These are phyloP conservation scores for Diachasmimorpha longicaudata DNA, from an alignment of 1,140 invertebrate species.

Conservation along the genomic window DNA sequence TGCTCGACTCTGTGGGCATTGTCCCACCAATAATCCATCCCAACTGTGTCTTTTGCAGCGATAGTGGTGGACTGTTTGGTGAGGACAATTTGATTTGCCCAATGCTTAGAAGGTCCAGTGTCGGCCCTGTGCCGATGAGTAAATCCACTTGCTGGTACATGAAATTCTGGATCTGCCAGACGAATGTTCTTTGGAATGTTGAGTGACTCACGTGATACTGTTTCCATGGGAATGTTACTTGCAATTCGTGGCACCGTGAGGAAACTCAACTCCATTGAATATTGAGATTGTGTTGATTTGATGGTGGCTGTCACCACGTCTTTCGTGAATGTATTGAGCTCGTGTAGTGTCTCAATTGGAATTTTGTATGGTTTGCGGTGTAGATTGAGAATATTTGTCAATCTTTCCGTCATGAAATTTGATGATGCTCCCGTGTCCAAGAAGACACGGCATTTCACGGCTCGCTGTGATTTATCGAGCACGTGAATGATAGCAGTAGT, in stretches of 20 bases:
- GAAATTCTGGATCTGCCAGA: slow-evolving; percentile 33
- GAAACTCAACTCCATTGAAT: neutral
- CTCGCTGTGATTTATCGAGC: neutral
- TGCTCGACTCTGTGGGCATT: neutral
- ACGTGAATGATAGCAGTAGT: slow-evolving; percentile 6
- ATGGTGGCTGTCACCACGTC: neutral
- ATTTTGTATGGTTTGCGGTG: neutral
- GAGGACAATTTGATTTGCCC: neutral
- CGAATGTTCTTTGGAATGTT: neutral
- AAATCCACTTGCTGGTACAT: slow-evolving; percentile 33
- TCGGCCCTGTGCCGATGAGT: slow-evolving; percentile 27
- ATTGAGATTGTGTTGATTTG: neutral
- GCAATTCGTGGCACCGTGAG: slow-evolving; percentile 14
- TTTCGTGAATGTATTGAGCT: neutral
- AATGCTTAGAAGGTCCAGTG: slow-evolving; percentile 26
- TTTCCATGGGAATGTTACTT: neutral
- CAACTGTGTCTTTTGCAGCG: slow-evolving; percentile 30
- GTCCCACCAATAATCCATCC: slow-evolving; percentile 28
- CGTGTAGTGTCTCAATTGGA: slow-evolving; percentile 23
- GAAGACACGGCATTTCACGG: slow-evolving; percentile 10
- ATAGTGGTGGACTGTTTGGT: slow-evolving; percentile 20
- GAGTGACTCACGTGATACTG: neutral
- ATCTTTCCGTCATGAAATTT: slow-evolving; percentile 26
- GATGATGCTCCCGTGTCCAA: slow-evolving; percentile 25
- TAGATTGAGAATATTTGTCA: neutral